These are phyloP conservation scores for Zophobas morio DNA, from an alignment of 1,140 invertebrate genomes.

Conservation along the genomic window DNA sequence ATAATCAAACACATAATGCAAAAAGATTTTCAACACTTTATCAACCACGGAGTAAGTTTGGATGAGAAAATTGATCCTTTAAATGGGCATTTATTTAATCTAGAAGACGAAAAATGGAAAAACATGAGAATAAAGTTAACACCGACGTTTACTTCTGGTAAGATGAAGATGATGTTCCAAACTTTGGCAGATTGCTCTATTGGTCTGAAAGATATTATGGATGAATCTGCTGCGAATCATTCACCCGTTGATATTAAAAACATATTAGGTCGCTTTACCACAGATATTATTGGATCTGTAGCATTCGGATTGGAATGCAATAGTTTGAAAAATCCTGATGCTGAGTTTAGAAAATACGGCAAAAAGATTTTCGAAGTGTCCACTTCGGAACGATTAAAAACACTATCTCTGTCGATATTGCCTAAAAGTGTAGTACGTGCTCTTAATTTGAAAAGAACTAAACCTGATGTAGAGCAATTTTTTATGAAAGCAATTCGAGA, in stretches of 20 bases:
- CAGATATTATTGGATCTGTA: conserved; percentile 75
- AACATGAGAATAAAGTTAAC: conserved; percentile 68
- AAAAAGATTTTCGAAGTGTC: conserved; percentile 52
- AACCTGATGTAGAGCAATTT: conserved; percentile 60
- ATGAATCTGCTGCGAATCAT: conserved; percentile 58
- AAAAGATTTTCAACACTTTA: conserved; percentile 74
- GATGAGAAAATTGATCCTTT: conserved; percentile 71
- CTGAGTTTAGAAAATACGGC: conserved; percentile 68
- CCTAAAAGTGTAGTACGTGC: conserved; percentile 5
- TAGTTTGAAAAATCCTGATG: conserved; percentile 70
- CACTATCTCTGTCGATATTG: neutral
- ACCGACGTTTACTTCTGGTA: no score
- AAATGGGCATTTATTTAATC: conserved; percentile 70
- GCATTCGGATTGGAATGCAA: conserved; percentile 76
- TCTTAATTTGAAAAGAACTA: conserved; percentile 17
- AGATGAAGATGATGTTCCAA: conserved; percentile 64
- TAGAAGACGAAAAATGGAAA: conserved; percentile 69
- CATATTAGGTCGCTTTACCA: conserved; percentile 73
- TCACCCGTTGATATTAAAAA: conserved; percentile 71
- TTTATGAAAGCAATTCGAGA: conserved; percentile 67
- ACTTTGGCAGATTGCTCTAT: conserved; percentile 63
- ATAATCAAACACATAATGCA: conserved; percentile 73
- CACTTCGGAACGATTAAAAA: neutral
- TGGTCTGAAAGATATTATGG: conserved; percentile 65
- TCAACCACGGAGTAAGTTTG: conserved; percentile 70